A percentile compares a stretch with the other conserved stretches of the same genome.
These are phyloP conservation scores for Natator depressus DNA, from an alignment of 2,113 vertebrate species.

Conservation along the genomic window DNA sequence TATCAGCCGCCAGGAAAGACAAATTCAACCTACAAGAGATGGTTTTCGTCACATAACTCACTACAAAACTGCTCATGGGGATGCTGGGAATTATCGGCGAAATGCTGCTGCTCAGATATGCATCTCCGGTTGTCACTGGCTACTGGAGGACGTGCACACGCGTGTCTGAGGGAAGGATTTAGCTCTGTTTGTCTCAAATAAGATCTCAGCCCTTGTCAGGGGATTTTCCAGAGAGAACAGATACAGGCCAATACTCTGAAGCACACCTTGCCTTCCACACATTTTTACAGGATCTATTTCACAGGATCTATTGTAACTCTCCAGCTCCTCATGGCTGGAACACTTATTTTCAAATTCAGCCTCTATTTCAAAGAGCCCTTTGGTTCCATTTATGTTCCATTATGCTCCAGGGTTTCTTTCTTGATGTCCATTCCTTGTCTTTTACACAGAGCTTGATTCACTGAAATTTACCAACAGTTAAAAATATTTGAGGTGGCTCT, in stretches of 20 bases:
- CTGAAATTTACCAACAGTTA: constrained; percentile 68
- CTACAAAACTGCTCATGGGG: no score
- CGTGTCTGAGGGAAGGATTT: background rate
- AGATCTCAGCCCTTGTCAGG: background rate
- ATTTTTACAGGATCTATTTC: background rate
- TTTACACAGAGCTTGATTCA: background rate
- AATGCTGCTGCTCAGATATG: background rate
- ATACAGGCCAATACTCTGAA: background rate
- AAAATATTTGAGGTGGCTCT: constrained; percentile 61
- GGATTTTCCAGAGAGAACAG: background rate
- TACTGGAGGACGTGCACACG: background rate
- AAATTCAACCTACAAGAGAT: background rate
- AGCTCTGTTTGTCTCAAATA: background rate
- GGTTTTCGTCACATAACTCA: background rate
- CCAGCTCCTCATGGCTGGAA: background rate
- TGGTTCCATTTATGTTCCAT: background rate
- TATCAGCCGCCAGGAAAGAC: background rate
- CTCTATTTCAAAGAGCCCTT: background rate
- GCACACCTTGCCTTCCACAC: background rate
- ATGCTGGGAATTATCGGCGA: background rate
- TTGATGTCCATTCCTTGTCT: background rate
- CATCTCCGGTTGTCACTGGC: background rate
- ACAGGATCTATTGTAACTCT: background rate
- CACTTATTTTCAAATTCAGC: background rate
- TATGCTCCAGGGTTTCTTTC: background rate